Conservation (phyloP, 2,113 vertebrate species). For the Anguilla japonica region DNA sequence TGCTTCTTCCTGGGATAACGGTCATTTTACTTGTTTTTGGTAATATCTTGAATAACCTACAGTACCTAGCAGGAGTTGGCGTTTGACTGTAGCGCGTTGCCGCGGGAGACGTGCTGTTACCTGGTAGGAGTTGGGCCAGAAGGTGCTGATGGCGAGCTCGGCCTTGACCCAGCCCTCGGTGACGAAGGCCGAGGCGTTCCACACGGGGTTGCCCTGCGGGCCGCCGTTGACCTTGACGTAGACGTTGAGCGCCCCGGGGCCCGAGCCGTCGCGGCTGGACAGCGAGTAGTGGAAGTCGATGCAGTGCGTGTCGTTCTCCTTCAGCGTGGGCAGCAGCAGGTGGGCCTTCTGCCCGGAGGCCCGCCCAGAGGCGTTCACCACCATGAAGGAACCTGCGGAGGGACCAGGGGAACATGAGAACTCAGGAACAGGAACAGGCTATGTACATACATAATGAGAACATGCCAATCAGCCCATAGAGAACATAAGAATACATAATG, state of each 20-base stretch:
- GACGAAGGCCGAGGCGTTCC: slow-evolving; percentile 85
- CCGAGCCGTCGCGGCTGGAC: slow-evolving; percentile 84
- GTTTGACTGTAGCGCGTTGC: background rate
- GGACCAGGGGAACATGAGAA: background rate
- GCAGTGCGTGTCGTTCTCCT: slow-evolving; percentile 96
- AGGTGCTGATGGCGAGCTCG: slow-evolving; percentile 94
- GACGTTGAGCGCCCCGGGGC: slow-evolving; percentile 88
- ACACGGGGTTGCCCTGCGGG: slow-evolving; percentile 91
- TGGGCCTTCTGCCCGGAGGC: slow-evolving; percentile 94
- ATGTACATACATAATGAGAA: background rate
- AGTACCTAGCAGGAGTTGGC: no score
- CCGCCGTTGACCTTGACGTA: slow-evolving; percentile 95
- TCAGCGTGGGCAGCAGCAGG: slow-evolving; percentile 86
- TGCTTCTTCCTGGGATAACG: no score
- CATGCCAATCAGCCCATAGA: no score
- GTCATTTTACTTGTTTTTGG: no score
- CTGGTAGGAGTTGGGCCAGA: slow-evolving; percentile 98
- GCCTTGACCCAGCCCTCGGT: slow-evolving; percentile 94
- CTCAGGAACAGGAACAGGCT: background rate
- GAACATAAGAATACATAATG: background rate
- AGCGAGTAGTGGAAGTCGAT: slow-evolving; percentile 96
- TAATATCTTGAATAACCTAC: no score
- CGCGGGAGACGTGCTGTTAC: slow-evolving; percentile 56
- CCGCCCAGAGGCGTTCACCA: slow-evolving; percentile 91
- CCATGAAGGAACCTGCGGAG: slow-evolving; percentile 89